A percentile compares a stretch with the other conserved stretches of the same genome.
phyloP scores from a whole-genome alignment of 2,113 vertebrate species.

The Passer montanus region DNA sequence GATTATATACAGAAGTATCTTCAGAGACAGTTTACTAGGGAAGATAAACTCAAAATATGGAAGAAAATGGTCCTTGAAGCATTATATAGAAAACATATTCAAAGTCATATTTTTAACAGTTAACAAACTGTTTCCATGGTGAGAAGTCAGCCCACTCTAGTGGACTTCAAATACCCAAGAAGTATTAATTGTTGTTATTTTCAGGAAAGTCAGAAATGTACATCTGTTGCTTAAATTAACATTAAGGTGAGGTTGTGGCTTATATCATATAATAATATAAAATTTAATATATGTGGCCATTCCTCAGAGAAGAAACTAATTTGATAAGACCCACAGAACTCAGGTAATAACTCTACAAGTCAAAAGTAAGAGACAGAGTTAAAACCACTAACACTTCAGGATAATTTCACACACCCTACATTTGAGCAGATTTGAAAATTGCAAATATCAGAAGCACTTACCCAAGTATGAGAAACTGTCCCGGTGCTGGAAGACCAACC shows the following conservation, averaged over 20 bases:
- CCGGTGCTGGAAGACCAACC: conserved; percentile 91
- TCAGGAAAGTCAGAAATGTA: background rate
- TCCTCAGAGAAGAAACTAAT: background rate
- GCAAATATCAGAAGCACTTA: conserved; percentile 61
- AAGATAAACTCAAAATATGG: background rate
- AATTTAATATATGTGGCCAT: background rate
- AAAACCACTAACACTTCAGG: background rate
- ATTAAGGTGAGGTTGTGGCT: background rate
- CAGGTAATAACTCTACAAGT: background rate
- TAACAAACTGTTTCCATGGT: background rate
- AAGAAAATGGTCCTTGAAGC: background rate
- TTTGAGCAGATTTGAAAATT: background rate
- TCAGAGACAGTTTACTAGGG: background rate
- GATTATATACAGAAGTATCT: background rate
- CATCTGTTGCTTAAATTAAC: background rate
- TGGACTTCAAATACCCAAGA: background rate
- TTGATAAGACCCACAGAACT: background rate
- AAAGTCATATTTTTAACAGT: background rate
- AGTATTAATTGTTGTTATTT: background rate
- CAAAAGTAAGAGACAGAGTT: background rate
- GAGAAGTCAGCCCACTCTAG: background rate
- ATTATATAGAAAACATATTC: background rate
- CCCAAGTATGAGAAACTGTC: conserved; percentile 97
- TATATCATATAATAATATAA: background rate
- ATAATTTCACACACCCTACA: background rate